phyloP scores from a whole-genome alignment of 2,797 vertebrate genomes.

The Rhinichthys osculus region DNA sequence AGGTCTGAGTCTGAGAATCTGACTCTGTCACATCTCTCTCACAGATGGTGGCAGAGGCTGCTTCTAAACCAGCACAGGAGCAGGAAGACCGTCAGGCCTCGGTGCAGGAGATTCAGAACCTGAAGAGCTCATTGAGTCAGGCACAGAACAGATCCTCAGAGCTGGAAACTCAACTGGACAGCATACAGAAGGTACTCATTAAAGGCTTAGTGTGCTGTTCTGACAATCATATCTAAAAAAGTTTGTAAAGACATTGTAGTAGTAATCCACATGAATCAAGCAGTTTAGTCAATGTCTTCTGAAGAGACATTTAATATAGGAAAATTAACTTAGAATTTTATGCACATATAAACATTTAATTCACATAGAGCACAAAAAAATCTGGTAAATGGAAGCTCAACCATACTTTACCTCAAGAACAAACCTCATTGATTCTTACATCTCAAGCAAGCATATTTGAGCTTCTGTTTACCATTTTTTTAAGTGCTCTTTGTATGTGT shows the following conservation, averaged over 20 bases:
- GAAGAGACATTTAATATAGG: neutral
- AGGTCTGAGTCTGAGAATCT: neutral
- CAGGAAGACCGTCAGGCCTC: conserved; percentile 87
- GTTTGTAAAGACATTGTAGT: neutral
- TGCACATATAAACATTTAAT: neutral
- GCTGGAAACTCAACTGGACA: conserved; percentile 89
- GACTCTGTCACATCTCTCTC: neutral
- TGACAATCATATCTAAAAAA: neutral
- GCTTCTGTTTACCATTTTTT: neutral
- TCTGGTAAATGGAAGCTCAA: neutral
- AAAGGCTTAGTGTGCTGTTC: neutral
- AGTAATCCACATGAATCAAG: neutral
- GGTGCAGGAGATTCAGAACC: conserved; percentile 86
- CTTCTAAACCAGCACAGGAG: conserved; percentile 83
- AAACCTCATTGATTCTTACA: neutral
- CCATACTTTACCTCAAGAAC: neutral
- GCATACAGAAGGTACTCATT: conserved; percentile 84
- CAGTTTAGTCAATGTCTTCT: neutral
- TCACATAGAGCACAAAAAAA: neutral
- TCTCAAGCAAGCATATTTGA: neutral
- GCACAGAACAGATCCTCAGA: conserved; percentile 80
- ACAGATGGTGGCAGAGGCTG: conserved; percentile 82
- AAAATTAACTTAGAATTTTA: neutral
- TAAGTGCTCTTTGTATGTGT: neutral
- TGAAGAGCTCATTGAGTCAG: conserved; percentile 84